Conservation (phyloP, 2,113 vertebrate genomes). For the Rhipidura dahli region DNA sequence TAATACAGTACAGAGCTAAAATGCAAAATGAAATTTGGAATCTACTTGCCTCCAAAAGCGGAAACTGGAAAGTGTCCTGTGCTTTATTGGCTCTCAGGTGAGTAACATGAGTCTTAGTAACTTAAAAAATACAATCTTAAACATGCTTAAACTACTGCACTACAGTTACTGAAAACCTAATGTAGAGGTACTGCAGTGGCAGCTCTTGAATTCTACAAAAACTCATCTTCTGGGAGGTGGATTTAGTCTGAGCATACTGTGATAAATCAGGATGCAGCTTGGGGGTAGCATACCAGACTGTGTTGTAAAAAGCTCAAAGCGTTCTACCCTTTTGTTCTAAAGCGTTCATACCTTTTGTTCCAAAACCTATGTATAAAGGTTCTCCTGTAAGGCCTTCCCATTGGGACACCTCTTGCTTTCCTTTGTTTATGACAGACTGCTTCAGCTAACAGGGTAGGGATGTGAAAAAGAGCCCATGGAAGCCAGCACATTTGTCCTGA, state of each 20-base stretch:
- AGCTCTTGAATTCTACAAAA: not conserved
- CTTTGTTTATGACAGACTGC: not conserved
- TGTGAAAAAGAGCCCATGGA: not conserved
- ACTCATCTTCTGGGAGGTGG: accelerated
- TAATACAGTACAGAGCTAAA: slow-evolving; percentile 84
- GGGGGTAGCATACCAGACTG: not conserved
- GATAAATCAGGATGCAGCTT: not conserved
- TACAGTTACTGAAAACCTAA: not conserved
- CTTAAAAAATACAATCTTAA: not conserved
- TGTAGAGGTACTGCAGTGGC: not conserved
- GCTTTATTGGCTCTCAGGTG: slow-evolving; percentile 95
- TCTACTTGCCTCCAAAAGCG: slow-evolving; percentile 91
- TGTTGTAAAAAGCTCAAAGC: not conserved
- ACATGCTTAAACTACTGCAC: not conserved
- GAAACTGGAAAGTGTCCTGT: slow-evolving; percentile 87
- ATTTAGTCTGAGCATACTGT: not conserved
- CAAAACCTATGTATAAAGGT: not conserved
- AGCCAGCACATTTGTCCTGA: not conserved
- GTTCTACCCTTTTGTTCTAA: not conserved
- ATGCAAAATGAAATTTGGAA: slow-evolving; percentile 95
- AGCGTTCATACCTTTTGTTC: not conserved
- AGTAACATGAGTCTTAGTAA: not conserved
- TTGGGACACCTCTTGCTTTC: not conserved
- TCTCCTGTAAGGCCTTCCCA: not conserved
- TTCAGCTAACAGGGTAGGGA: not conserved